These are phyloP conservation scores for Pandemis heparana DNA, from an alignment of 2,888 invertebrate genomes.

Conservation along the genomic window DNA sequence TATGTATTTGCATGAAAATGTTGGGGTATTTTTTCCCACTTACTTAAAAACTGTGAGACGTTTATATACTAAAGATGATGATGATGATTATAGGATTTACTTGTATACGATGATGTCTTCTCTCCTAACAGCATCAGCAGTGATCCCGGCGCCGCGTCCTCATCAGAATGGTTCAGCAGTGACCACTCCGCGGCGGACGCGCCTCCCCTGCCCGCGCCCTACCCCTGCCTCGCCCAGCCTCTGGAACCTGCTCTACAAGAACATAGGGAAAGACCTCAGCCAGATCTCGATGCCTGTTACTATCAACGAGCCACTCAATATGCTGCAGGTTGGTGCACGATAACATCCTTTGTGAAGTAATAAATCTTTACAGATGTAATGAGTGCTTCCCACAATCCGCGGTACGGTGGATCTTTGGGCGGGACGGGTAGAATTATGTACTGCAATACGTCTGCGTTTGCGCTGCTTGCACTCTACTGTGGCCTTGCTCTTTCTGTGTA, in stretches of 20 bases:
- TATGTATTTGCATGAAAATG: background rate
- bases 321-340: slow-evolving; percentile 87
- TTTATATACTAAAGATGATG: no score
- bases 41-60: background rate
- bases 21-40: background rate
- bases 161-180: slow-evolving; percentile 49
- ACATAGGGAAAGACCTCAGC: slow-evolving; percentile 94
- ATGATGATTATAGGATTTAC: background rate
- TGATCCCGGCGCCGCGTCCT: slow-evolving; percentile 54
- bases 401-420: background rate
- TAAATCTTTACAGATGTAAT: background rate
- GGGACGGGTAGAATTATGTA: background rate
- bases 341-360: background rate
- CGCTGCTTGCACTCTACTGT: no score
- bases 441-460: background rate
- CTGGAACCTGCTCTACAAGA: slow-evolving; percentile 92
- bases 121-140: slow-evolving; percentile 57
- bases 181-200: slow-evolving; percentile 83
- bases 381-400: background rate
- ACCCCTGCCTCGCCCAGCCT: slow-evolving; percentile 90
- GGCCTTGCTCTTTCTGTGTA: slow-evolving; percentile 88
- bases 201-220: slow-evolving; percentile 90
- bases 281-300: slow-evolving; percentile 95
- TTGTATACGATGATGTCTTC: background rate
- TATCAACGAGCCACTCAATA: slow-evolving; percentile 93